phyloP scores from a whole-genome alignment of 2,888 invertebrate species.

The Callinectes sapidus region DNA sequence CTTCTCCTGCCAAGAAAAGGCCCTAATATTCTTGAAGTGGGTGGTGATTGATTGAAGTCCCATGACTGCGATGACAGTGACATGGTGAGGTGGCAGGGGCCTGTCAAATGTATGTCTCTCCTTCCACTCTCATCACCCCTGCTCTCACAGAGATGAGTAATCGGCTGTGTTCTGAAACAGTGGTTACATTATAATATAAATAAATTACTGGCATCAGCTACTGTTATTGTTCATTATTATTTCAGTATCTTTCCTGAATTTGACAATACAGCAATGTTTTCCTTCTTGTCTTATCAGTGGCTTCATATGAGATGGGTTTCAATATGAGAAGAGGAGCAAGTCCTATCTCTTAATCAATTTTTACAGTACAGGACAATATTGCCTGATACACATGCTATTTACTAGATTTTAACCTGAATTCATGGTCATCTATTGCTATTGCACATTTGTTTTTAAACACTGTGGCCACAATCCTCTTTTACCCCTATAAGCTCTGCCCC shows the following conservation, averaged over 20 bases:
- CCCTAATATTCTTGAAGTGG: background rate
- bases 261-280: background rate
- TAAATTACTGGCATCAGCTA: conserved; percentile 16
- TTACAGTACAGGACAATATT: background rate
- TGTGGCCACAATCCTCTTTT: too few species aligned
- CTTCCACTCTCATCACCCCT: background rate
- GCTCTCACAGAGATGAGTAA: conserved; percentile 5
- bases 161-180: background rate
- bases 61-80: background rate
- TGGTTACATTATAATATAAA: conserved; percentile 10
- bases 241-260: background rate
- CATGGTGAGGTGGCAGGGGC: background rate
- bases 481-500: too few species aligned
- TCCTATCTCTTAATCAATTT: background rate
- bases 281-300: background rate
- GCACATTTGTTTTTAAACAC: too few species aligned
- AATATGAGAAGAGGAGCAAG: background rate
- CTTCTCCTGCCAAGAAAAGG: background rate
- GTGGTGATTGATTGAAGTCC: background rate
- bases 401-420: background rate
- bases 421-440: too few species aligned
- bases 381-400: background rate
- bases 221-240: background rate
- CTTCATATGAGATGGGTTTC: background rate
- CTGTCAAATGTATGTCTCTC: background rate